phyloP scores from a whole-genome alignment of 2,888 invertebrate genomes.

The Rhaphigaster nebulosa region DNA sequence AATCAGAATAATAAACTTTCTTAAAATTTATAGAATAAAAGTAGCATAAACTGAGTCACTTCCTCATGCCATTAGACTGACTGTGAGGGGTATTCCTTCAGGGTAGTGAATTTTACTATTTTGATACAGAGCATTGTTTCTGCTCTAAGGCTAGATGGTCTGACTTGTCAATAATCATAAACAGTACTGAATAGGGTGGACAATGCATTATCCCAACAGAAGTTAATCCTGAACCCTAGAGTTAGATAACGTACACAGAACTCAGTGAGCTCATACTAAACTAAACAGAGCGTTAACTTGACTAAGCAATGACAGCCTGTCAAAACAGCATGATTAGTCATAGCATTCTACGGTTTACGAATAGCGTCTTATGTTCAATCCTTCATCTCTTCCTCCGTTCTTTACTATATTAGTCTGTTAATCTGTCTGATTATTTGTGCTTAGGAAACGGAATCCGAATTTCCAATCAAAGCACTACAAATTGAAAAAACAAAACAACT shows the following conservation, averaged over 20 bases:
- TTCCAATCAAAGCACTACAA: no score
- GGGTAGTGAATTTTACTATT: not conserved
- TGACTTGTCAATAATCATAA: not conserved
- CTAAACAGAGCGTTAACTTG: not conserved
- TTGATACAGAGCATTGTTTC: not conserved
- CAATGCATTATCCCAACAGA: not conserved
- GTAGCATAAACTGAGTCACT: no score
- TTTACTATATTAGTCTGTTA: not conserved
- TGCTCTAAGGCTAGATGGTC: no score
- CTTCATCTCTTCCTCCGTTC: not conserved
- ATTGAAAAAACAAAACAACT: no score
- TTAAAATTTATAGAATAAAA: no score
- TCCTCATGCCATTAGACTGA: not conserved
- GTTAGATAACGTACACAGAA: not conserved
- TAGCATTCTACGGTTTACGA: not conserved
- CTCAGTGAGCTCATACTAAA: not conserved
- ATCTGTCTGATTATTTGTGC: no score
- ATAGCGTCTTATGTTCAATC: not conserved
- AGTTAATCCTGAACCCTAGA: not conserved
- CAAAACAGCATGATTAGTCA: not conserved
- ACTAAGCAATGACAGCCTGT: slow-evolving; percentile 23
- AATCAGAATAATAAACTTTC: no score
- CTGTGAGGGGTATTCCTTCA: not conserved
- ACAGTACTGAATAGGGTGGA: not conserved
- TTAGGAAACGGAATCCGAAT: no score